Evolutionary conservation across 2,888 invertebrate species (phyloP).

Genomic region (Cryptus armator): DNA sequence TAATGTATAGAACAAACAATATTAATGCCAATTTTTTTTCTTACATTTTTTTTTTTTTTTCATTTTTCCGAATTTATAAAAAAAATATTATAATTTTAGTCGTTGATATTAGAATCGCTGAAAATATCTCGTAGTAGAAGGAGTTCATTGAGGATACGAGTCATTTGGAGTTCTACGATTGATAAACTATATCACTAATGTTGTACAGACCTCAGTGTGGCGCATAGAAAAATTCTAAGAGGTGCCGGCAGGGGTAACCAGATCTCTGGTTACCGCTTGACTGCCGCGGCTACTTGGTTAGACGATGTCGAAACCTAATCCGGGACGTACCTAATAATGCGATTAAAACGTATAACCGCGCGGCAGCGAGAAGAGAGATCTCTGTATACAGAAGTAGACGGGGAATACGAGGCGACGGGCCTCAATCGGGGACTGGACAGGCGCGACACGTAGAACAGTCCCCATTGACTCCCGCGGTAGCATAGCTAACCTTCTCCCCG

Average conservation of each 20-base stretch:
- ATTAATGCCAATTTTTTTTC: no score
- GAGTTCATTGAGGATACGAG: not conserved
- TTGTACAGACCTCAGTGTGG: not conserved
- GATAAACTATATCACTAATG: slow-evolving; percentile 28
- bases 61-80: no score
- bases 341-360: slow-evolving; percentile 71
- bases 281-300: slow-evolving; percentile 9
- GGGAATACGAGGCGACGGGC: slow-evolving; percentile 20
- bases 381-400: slow-evolving; percentile 22
- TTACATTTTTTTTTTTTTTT: no score
- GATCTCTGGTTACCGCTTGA: slow-evolving; percentile 31
- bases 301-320: slow-evolving; percentile 65
- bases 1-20: no score
- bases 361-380: slow-evolving; percentile 27
- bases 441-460: slow-evolving; percentile 8
- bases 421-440: slow-evolving; percentile 25
- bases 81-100: no score
- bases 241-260: not conserved
- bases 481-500: slow-evolving; percentile 6
- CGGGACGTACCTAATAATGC: slow-evolving; percentile 63
- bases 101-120: no score
- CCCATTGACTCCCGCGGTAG: slow-evolving; percentile 23
- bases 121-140: slow-evolving; percentile 6
- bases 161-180: slow-evolving; percentile 2
- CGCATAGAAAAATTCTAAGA: not conserved